These are phyloP conservation scores for Zeugodacus cucurbitae DNA, from an alignment of 1,140 invertebrate species.

Conservation along the genomic window DNA sequence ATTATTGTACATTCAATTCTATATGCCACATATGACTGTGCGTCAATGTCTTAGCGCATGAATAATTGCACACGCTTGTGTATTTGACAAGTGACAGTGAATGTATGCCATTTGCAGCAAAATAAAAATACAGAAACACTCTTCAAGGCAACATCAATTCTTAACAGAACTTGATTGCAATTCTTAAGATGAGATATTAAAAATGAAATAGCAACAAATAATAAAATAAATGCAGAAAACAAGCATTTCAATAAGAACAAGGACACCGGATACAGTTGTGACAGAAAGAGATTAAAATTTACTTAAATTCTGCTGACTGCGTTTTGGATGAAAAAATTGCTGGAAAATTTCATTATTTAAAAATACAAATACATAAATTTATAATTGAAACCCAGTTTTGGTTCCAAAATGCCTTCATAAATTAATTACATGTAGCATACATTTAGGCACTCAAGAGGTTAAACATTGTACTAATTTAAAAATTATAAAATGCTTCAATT, in stretches of 20 bases:
- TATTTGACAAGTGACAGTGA: constrained; percentile 12
- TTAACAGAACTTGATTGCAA: constrained; percentile 20
- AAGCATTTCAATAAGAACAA: not conserved
- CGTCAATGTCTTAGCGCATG: constrained; percentile 22
- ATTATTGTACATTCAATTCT: not conserved
- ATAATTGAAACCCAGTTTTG: no score
- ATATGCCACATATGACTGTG: not conserved
- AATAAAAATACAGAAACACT: not conserved
- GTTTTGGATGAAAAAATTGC: not conserved
- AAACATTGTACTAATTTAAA: no score
- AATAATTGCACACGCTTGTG: constrained; percentile 8
- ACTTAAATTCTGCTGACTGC: not conserved
- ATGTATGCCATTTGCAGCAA: not conserved
- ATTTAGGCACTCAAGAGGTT: not conserved
- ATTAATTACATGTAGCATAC: not conserved
- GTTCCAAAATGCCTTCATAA: no score
- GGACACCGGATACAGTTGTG: not conserved
- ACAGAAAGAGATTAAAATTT: not conserved
- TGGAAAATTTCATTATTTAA: no score
- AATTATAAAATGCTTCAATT: no score
- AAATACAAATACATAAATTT: no score
- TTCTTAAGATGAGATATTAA: not conserved
- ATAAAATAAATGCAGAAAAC: no score
- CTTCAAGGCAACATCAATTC: not conserved
- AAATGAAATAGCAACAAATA: no score